Conservation (phyloP, 1,140 invertebrate species). For the Bombus difficillimus region DNA sequence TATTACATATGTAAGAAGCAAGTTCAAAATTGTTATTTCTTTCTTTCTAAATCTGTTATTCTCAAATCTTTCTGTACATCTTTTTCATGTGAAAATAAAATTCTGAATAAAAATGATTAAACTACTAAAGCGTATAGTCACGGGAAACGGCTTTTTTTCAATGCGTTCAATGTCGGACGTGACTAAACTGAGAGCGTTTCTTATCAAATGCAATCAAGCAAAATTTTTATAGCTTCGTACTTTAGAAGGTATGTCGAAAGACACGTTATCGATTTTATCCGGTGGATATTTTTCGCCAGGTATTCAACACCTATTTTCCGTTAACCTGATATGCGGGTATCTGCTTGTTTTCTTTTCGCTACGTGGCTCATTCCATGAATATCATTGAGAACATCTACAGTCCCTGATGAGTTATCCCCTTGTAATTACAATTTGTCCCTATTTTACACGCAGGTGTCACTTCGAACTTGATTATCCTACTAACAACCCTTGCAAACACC, state of each 20-base stretch:
- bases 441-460: not conserved
- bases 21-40: not conserved
- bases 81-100: not conserved
- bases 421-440: not conserved
- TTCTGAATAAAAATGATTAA: not conserved
- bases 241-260: constrained; percentile 42
- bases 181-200: not conserved
- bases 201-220: constrained; percentile 29
- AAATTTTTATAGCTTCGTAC: constrained; percentile 55
- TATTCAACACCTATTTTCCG: constrained; percentile 36
- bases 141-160: not conserved
- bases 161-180: not conserved
- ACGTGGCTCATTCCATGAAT: constrained; percentile 26
- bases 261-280: constrained; percentile 61
- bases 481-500: not conserved
- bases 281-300: constrained; percentile 59
- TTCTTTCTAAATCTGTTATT: not conserved
- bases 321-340: constrained; percentile 21
- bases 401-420: no score
- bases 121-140: not conserved
- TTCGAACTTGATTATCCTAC: not conserved
- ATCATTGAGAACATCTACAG: no score
- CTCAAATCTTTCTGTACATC: not conserved
- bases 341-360: constrained; percentile 11
- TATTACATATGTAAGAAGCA: not conserved